Percentiles rank a stretch among this genome's conserved stretches.
Evolutionary conservation across 2,888 invertebrate species (phyloP).

Genomic region (Macaria liturata): DNA sequence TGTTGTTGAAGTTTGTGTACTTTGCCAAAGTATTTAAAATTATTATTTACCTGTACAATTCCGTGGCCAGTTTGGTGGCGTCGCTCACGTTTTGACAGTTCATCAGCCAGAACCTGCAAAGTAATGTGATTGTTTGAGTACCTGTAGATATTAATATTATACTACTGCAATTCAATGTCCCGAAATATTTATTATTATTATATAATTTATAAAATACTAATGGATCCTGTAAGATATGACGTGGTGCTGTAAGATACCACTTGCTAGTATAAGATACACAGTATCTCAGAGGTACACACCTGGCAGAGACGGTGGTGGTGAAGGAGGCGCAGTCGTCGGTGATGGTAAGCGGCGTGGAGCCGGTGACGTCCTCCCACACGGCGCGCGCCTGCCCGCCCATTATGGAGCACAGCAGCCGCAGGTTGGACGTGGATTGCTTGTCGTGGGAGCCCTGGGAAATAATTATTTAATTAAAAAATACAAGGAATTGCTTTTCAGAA

Average conservation of each 20-base stretch:
- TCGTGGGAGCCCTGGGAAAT: slow-evolving; percentile 55
- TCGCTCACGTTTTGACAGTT: slow-evolving; percentile 98
- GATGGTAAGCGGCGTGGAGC: slow-evolving; percentile 97
- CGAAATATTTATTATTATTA: no score
- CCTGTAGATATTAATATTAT: no score
- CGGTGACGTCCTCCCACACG: slow-evolving; percentile 99
- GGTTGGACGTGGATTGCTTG: slow-evolving; percentile 73
- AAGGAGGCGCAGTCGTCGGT: slow-evolving; percentile 99
- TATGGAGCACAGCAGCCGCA: slow-evolving; percentile 96
- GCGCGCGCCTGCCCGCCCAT: slow-evolving; percentile 98
- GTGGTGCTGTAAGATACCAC: no score
- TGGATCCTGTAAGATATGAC: no score
- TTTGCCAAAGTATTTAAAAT: no score
- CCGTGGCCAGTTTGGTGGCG: slow-evolving; percentile 97
- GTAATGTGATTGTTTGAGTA: background rate
- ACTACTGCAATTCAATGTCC: no score
- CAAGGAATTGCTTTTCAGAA: no score
- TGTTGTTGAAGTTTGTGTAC: no score
- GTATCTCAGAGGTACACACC: slow-evolving; percentile 44
- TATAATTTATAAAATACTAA: no score
- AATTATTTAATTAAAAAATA: background rate
- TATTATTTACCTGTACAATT: slow-evolving; percentile 91
- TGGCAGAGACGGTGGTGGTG: slow-evolving; percentile 98
- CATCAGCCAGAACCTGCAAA: slow-evolving; percentile 97
- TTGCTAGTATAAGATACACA: no score